phyloP scores from a whole-genome alignment of 2,888 invertebrate species.

The Lycocerus yunnanus region DNA sequence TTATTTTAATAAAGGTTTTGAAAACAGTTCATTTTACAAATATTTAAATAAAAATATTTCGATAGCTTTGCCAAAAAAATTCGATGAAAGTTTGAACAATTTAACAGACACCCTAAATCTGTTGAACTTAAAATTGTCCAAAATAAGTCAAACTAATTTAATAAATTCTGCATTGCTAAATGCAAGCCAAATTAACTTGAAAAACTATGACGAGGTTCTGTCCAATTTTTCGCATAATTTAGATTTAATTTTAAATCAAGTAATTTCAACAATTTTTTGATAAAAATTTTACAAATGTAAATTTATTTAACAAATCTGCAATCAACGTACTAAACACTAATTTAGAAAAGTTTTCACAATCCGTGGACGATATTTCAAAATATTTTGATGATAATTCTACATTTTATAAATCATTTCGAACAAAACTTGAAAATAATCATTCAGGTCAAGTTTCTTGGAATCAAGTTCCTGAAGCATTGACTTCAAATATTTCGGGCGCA shows the following conservation, averaged over 20 bases:
- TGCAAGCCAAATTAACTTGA: neutral
- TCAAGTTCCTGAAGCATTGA: neutral
- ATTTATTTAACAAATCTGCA: neutral
- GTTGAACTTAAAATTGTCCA: neutral
- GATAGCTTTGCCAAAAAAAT: neutral
- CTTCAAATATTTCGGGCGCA: neutral
- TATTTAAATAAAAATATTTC: neutral
- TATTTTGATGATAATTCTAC: neutral
- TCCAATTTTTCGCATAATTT: neutral
- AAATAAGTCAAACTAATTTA: neutral
- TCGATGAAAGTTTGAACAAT: neutral
- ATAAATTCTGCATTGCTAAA: neutral
- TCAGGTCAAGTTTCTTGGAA: neutral
- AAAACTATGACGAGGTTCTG: neutral
- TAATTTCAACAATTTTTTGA: neutral
- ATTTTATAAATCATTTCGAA: neutral
- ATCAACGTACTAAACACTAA: neutral
- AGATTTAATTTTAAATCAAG: neutral
- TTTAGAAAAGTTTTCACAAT: neutral
- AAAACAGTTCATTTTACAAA: constrained; percentile 2
- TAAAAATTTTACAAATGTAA: neutral
- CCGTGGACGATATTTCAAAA: neutral
- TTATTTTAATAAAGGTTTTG: constrained; percentile 6
- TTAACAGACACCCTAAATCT: neutral
- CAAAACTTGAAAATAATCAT: neutral